Conservation (phyloP, 2,797 vertebrate genomes). For the Gallirallus australis region DNA sequence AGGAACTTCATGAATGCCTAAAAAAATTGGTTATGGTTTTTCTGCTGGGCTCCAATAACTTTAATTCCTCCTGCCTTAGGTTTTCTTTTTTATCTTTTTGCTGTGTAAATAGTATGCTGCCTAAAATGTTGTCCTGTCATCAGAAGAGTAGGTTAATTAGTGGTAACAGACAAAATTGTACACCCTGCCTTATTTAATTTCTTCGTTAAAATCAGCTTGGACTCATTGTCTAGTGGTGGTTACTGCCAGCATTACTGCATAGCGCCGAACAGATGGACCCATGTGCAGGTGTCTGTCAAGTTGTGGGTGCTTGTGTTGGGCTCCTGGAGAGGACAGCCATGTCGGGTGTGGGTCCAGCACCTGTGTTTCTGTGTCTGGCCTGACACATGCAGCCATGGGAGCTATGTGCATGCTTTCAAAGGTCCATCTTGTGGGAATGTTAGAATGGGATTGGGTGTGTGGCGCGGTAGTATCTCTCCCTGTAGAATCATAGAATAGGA, state of each 20-base stretch:
- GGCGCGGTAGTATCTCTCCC: fast-evolving
- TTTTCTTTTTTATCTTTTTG: neutral
- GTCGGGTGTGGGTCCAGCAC: neutral
- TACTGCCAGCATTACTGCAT: neutral
- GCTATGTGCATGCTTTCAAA: fast-evolving
- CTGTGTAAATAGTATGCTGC: neutral
- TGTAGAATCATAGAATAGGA: neutral
- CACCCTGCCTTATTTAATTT: neutral
- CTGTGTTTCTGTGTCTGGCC: neutral
- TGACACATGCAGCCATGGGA: fast-evolving
- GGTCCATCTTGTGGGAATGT: too few relatives aligned
- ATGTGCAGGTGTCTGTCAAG: neutral
- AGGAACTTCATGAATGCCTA: neutral
- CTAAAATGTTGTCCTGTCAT: neutral
- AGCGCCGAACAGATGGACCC: neutral
- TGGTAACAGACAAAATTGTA: neutral
- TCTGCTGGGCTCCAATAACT: neutral
- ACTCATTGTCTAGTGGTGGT: neutral
- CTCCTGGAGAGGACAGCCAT: neutral
- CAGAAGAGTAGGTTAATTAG: neutral
- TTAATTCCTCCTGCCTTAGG: neutral
- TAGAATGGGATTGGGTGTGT: neutral
- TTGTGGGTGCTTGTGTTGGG: fast-evolving
- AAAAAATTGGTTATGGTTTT: neutral
- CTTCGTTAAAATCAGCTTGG: neutral